phyloP scores from a whole-genome alignment of 2,113 vertebrate genomes.

The Stigmatopora nigra region DNA sequence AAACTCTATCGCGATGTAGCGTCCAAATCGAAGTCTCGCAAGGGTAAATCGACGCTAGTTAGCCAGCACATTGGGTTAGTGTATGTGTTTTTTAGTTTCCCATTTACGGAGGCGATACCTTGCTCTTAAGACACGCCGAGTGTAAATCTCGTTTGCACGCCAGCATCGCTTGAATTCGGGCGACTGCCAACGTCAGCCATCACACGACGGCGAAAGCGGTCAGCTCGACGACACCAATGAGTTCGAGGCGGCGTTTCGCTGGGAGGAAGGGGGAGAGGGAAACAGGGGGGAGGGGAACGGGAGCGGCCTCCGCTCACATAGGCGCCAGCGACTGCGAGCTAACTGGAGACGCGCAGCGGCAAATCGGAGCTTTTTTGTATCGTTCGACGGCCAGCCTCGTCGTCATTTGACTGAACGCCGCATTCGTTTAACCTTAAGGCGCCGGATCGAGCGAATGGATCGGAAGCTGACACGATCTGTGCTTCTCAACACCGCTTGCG shows the following conservation, averaged over 20 bases:
- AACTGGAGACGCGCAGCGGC: constrained; percentile 30
- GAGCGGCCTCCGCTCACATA: constrained; percentile 12
- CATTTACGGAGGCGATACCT: constrained; percentile 8
- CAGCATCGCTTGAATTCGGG: not conserved
- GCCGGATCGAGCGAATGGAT: constrained; percentile 13
- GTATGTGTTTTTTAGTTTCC: constrained; percentile 14
- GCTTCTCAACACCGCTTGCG: constrained; percentile 24
- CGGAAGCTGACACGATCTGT: constrained; percentile 21
- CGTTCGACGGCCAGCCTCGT: constrained; percentile 5
- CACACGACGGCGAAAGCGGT: constrained; percentile 36
- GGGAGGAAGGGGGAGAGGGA: constrained; percentile 26
- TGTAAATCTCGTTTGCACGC: not conserved
- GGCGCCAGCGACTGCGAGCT: constrained; percentile 11
- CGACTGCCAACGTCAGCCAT: constrained; percentile 41
- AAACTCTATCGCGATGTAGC: not conserved
- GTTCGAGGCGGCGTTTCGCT: constrained; percentile 46
- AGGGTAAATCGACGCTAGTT: constrained; percentile 17
- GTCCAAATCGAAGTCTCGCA: not conserved
- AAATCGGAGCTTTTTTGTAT: constrained; percentile 8
- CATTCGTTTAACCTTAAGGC: constrained; percentile 26
- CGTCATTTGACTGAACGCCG: constrained; percentile 10
- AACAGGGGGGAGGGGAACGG: constrained; percentile 53
- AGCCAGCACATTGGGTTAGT: constrained; percentile 25
- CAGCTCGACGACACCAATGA: constrained; percentile 37
- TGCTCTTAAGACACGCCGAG: constrained; percentile 3